Base-by-base conservation (phyloP, 2,888 invertebrate species). In the Phyllotreta striolata region DNA sequence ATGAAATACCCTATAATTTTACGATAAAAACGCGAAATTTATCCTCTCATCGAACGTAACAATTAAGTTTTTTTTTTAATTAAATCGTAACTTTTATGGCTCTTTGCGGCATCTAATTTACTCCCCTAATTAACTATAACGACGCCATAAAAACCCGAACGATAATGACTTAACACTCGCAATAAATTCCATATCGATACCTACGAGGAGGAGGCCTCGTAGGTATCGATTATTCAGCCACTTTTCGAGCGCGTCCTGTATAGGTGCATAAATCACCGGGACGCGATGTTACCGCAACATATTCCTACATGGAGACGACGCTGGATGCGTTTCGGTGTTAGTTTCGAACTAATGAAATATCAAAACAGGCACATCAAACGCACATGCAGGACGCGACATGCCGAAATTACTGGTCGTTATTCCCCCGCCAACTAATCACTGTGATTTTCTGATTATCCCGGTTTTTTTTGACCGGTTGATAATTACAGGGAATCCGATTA, bases 271-370 rank as follows among this genome's bases (percentile, higher is more conserved):
- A 52, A 52, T 52, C 9, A 35, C 8, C 7, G 14, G 37, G 35
- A 1, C 37, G 12, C 0, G 10, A 13, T 4, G 37, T 37, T 52
- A 40, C 39, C 14, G 40, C 40, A 40, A 40, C 13, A 14, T n/a
- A 1, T 10, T 13, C 44, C 10, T 44, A 7, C 47, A 43, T 34
- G 34, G 10, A 5, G 14, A 14, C 54, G 14, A 8, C n/a, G 13
- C 6, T 13, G 38, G 10, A 10, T n/a, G n/a, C 13, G 13, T 55
- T 55, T 46, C 34, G 13, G 41, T 38, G 37, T 47, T 57, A 38
- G 39, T 57, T 47, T 12, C 24, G 1, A 47, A 57, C 47, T 57
- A 39, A 57, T 57, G 57, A 47, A 57, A 57, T 57, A 57, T 57
- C 57, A 47, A 38, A 57, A 57, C 57, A 47, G 8, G 47, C 12